Evolutionary conservation across 2,888 invertebrate species (phyloP), one percentile per base, ranked within the genome.

Genomic region (Euclidia mi): DNA sequence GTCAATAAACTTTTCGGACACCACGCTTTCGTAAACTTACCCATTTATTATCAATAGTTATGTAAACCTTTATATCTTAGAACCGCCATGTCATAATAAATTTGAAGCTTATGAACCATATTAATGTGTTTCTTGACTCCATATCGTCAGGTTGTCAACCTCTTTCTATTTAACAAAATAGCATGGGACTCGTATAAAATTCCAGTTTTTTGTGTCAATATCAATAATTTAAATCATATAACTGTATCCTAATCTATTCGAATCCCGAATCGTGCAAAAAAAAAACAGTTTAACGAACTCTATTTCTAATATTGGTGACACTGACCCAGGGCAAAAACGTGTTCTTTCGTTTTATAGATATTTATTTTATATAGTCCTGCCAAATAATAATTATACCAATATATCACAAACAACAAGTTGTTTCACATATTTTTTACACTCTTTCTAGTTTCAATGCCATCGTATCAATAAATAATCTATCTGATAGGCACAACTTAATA

Each of bases 81-180:
- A 0, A 15, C 10, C 12, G 45, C 35, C 38, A 32, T 32, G 2
- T 17, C 25, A 38, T 34, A 9, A 48, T 45, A 48, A 11, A 29
- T 46, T 37, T 31, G 31, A 55, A 67, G 29, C 34, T 15, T 7
- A 9, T 34, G 11, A 49, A 34, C 34, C 20, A 14, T 38, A 17
- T 14, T 17, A 40, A 61, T 48, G 3, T 48, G 42, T 48, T 50
- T 45, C 18, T 53, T 48, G 20, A 42, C 45, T 42, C 38, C 6
- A 10, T 31, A 31, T 11, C n/a, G n/a, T 25, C 45, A 7, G 3
- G 68, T 53, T 56, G 55, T 37, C 52, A 40, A 67, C 53, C 68
- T 67, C 48, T 37, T 49, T 34, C 0, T 0, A 1, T 46, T 17
- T 11, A 25, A 41, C 46, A 28, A 45, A 28, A 28, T 7, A 7